Evolutionary conservation across 2,113 vertebrate genomes (phyloP).

Genomic region (Sturnus vulgaris): DNA sequence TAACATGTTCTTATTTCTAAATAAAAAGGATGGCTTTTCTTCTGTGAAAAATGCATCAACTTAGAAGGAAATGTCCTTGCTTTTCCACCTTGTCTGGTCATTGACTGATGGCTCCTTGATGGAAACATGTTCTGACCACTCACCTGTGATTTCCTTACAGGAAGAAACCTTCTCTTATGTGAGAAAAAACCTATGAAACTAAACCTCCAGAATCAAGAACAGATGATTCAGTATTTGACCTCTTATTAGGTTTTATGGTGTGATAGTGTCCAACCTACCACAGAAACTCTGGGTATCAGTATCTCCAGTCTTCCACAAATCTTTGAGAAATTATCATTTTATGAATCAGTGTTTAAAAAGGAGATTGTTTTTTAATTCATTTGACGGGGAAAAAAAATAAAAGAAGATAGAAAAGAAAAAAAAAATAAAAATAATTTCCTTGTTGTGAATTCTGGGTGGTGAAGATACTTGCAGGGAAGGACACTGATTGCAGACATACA

Average conservation of each 20-base stretch:
- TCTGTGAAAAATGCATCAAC: not conserved
- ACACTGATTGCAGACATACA: not conserved
- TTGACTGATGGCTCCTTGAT: not conserved
- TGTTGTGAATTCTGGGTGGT: not conserved
- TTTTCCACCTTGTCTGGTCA: not conserved
- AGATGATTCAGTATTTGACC: not conserved
- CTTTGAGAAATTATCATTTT: accelerated
- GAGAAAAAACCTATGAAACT: not conserved
- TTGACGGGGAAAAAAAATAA: accelerated
- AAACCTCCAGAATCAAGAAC: not conserved
- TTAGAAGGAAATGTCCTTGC: not conserved
- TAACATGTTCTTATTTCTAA: not conserved
- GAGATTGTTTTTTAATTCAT: accelerated
- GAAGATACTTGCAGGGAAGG: not conserved
- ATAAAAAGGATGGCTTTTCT: not conserved
- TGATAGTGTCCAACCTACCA: not conserved
- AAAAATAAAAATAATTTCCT: not conserved
- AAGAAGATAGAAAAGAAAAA: too few relatives aligned
- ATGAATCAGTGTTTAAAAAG: not conserved
- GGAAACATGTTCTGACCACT: not conserved
- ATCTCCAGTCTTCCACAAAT: not conserved
- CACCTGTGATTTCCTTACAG: not conserved
- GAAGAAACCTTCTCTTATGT: not conserved
- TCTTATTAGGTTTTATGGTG: not conserved
- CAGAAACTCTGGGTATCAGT: not conserved